A percentile compares a stretch with the other conserved stretches of the same genome.
These are phyloP conservation scores for Cochlearius cochlearius DNA, from an alignment of 2,113 vertebrate species.

Conservation along the genomic window DNA sequence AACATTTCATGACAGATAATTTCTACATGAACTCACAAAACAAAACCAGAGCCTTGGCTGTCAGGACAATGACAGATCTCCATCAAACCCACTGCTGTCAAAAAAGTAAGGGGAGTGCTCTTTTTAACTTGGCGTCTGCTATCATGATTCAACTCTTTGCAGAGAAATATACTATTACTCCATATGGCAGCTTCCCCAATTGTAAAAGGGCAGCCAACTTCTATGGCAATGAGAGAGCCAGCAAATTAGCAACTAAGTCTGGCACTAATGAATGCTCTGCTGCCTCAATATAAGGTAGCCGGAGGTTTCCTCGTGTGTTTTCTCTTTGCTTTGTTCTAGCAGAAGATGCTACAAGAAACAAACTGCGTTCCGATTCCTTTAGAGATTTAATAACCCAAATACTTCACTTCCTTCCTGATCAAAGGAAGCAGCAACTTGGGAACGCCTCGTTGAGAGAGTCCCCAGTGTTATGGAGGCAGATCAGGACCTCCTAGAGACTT, in stretches of 20 bases:
- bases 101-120: slow-evolving; percentile 57
- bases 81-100: slow-evolving; percentile 65
- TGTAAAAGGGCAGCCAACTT: slow-evolving; percentile 63
- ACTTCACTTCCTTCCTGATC: slow-evolving; percentile 17
- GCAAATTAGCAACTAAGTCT: slow-evolving; percentile 53
- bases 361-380: not conserved
- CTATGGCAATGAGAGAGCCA: slow-evolving; percentile 32
- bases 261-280: slow-evolving; percentile 47
- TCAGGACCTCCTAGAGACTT: not conserved
- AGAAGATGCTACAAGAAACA: slow-evolving; percentile 33
- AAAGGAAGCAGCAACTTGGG: not conserved
- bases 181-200: slow-evolving; percentile 60
- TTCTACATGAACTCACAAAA: not conserved
- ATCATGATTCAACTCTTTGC: slow-evolving; percentile 66
- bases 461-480: not conserved
- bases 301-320: slow-evolving; percentile 36
- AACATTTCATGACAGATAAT: slow-evolving; percentile 22
- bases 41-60: slow-evolving; percentile 27
- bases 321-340: slow-evolving; percentile 39
- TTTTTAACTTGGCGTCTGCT: slow-evolving; percentile 68
- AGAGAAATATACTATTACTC: slow-evolving; percentile 64
- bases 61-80: slow-evolving; percentile 48
- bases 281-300: slow-evolving; percentile 27
- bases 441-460: not conserved
- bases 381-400: slow-evolving; percentile 37